A percentile compares a stretch with the other conserved stretches of the same genome.
Conservation (phyloP, 35 echinoderm and acorn worm species). For the Holothuria glaberrima region DNA sequence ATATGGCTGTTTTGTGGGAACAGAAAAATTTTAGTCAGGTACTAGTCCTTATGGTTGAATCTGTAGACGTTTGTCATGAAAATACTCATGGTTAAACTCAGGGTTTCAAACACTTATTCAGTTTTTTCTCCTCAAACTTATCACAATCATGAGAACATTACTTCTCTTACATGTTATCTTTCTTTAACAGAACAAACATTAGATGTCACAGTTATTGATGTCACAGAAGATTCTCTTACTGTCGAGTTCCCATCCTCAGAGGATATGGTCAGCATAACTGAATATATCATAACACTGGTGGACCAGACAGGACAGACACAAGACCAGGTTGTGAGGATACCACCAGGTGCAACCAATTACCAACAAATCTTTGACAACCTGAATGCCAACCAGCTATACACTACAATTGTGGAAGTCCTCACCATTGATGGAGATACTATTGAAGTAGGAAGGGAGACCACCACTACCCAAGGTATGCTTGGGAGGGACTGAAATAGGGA, state of each 20-base stretch:
- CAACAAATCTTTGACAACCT: constrained; percentile 18
- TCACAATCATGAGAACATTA: neutral
- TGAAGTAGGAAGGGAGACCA: constrained; percentile 8
- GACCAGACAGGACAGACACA: constrained; percentile 28
- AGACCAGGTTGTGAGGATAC: neutral
- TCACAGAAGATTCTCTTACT: neutral
- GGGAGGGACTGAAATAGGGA: too few species aligned
- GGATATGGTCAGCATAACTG: constrained; percentile 21
- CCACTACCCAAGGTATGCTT: constrained; percentile 19
- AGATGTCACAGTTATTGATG: constrained; percentile 10
- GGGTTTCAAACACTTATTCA: neutral
- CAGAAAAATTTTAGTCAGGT: too few species aligned
- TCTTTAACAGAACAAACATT: constrained; percentile 36
- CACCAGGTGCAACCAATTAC: constrained; percentile 9
- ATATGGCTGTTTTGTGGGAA: too few species aligned
- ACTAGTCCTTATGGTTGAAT: too few species aligned
- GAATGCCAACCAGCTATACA: neutral
- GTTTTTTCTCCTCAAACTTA: neutral
- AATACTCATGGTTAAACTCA: too few species aligned
- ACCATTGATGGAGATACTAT: constrained; percentile 6
- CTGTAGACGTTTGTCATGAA: too few species aligned
- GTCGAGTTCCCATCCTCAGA: constrained; percentile 36
- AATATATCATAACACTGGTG: constrained; percentile 37
- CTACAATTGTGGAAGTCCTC: constrained; percentile 16
- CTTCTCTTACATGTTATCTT: neutral